Evolutionary conservation across 2,888 invertebrate genomes (phyloP).

Genomic region (Neoascia interrupta): DNA sequence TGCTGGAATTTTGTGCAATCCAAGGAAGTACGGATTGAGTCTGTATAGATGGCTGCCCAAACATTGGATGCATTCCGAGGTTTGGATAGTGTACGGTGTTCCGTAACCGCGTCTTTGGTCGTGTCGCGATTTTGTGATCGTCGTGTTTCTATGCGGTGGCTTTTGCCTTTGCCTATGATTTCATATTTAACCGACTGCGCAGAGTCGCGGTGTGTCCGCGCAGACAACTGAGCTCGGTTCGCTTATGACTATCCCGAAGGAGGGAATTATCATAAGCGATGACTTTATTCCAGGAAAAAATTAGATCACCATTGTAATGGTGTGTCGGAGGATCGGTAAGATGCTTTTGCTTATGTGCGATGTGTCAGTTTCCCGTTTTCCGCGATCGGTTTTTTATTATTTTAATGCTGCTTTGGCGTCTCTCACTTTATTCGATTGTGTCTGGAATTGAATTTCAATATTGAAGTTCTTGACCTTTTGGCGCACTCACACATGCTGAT

Average conservation of each 20-base stretch:
- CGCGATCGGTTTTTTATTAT: no score
- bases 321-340: slow-evolving; percentile 48
- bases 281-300: slow-evolving; percentile 67
- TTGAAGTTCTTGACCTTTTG: slow-evolving; percentile 64
- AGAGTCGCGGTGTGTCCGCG: no score
- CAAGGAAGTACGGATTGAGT: slow-evolving; percentile 48
- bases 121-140: slow-evolving; percentile 67
- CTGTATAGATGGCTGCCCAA: slow-evolving; percentile 32
- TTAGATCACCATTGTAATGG: slow-evolving; percentile 67
- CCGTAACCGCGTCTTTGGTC: slow-evolving; percentile 38
- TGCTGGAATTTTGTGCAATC: slow-evolving; percentile 59
- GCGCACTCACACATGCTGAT: slow-evolving; percentile 25
- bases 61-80: slow-evolving; percentile 53
- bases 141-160: neutral
- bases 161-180: slow-evolving; percentile 48
- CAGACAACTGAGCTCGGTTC: no score
- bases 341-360: slow-evolving; percentile 12
- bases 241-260: neutral
- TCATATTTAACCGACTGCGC: slow-evolving; percentile 52
- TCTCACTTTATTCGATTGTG: slow-evolving; percentile 44
- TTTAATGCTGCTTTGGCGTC: slow-evolving; percentile 36
- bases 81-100: slow-evolving; percentile 49
- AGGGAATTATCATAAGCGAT: slow-evolving; percentile 61
- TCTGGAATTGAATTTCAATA: slow-evolving; percentile 62
- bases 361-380: slow-evolving; percentile 42